Conservation (phyloP, 2,797 vertebrate species). For the Peromyscus attwateri region DNA sequence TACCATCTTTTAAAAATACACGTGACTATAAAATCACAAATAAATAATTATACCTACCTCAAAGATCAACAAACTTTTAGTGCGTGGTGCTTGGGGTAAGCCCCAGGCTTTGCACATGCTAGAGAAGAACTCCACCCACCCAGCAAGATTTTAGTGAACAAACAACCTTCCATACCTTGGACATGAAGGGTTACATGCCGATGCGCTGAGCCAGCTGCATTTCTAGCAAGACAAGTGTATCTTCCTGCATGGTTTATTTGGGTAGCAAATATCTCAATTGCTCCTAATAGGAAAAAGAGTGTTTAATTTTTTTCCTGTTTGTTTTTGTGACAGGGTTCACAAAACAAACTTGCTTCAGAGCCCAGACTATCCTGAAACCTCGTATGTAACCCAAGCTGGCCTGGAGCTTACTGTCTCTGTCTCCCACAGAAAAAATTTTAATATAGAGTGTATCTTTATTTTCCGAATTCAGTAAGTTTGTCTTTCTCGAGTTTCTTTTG, state of each 20-base stretch:
- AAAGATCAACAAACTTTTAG: background rate
- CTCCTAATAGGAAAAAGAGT: slow-evolving; percentile 81
- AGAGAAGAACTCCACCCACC: background rate
- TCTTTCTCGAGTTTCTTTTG: background rate
- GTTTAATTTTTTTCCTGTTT: background rate
- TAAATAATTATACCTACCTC: background rate
- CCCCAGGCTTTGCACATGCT: background rate
- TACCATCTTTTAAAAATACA: background rate
- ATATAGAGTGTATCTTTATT: background rate
- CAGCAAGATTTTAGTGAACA: background rate
- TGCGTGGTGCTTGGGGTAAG: background rate
- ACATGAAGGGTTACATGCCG: slow-evolving; percentile 93
- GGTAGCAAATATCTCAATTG: slow-evolving; percentile 92
- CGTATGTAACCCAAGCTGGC: background rate
- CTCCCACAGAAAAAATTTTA: background rate
- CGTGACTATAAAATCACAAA: background rate
- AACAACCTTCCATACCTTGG: slow-evolving; percentile 90
- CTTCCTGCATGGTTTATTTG: slow-evolving; percentile 92
- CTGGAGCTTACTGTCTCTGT: background rate
- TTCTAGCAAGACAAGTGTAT: slow-evolving; percentile 93
- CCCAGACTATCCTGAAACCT: background rate
- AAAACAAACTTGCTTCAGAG: background rate
- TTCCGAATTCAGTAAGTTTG: background rate
- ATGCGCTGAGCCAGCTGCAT: slow-evolving; percentile 94
- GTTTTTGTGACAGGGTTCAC: background rate